phyloP scores from a whole-genome alignment of 2,888 invertebrate species.

The Caenorhabditis angaria region DNA sequence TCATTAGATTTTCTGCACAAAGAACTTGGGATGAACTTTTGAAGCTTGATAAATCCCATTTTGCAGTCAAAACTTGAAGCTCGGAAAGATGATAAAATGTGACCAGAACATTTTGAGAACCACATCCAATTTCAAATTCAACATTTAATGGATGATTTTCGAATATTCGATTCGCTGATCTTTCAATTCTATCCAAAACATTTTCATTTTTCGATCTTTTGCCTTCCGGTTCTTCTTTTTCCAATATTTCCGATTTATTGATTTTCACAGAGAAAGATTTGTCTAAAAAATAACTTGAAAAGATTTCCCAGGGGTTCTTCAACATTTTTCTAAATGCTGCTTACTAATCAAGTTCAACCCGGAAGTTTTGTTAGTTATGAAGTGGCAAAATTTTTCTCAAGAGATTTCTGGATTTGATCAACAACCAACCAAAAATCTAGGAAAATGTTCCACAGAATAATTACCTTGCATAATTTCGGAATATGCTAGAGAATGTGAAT shows the following conservation, averaged over 20 bases:
- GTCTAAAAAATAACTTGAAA: conserved; percentile 21
- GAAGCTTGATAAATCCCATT: conserved; percentile 25
- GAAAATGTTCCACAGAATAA: background rate
- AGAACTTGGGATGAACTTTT: conserved; percentile 14
- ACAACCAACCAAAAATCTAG: background rate
- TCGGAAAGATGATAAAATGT: conserved; percentile 37
- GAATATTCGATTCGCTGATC: conserved; percentile 14
- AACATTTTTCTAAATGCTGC: too few species aligned
- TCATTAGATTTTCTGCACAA: conserved; percentile 33
- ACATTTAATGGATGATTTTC: conserved; percentile 37
- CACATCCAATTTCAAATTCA: conserved; percentile 22
- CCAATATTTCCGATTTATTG: conserved; percentile 9
- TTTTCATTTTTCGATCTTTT: conserved; percentile 21
- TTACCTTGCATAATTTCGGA: conserved; percentile 48
- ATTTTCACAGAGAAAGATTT: conserved; percentile 25
- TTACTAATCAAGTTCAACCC: too few species aligned
- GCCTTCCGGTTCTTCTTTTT: conserved; percentile 5
- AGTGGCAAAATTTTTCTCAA: too few species aligned
- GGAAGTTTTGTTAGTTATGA: too few species aligned
- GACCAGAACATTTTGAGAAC: conserved; percentile 24
- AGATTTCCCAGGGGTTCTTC: too few species aligned
- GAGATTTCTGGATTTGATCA: background rate
- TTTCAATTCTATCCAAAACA: conserved; percentile 19
- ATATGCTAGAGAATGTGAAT: conserved; percentile 50
- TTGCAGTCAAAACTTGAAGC: conserved; percentile 31